phyloP scores from a whole-genome alignment of 2,888 invertebrate species.

The Blastobasis lacticolella region DNA sequence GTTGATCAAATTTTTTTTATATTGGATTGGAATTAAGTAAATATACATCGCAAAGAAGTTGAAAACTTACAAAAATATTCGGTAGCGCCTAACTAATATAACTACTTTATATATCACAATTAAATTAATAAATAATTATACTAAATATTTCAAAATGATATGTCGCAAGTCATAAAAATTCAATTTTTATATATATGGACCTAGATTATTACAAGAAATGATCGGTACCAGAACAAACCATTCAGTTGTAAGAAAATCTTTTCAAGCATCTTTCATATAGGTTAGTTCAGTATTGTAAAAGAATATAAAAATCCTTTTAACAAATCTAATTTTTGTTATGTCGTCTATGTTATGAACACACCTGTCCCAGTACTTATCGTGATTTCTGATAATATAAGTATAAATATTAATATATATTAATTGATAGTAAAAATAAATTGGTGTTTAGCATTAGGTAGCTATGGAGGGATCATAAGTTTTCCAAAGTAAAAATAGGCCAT shows the following conservation, averaged over 20 bases:
- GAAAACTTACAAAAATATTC: slow-evolving; percentile 3
- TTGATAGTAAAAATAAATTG: not conserved
- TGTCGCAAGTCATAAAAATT: slow-evolving; percentile 34
- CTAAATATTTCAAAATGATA: slow-evolving; percentile 55
- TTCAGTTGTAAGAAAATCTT: too few species aligned
- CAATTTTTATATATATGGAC: slow-evolving; percentile 6
- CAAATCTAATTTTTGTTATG: too few species aligned
- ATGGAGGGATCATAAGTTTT: slow-evolving; percentile 4
- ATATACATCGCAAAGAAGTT: not conserved
- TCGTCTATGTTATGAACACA: too few species aligned
- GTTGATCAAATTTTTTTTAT: too few species aligned
- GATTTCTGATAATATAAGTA: too few species aligned
- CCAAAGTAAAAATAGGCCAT: slow-evolving; percentile 2
- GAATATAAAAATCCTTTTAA: too few species aligned
- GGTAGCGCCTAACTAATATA: slow-evolving; percentile 14
- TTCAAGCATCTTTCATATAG: too few species aligned
- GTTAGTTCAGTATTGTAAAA: too few species aligned
- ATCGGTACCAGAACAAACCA: not conserved
- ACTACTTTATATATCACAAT: slow-evolving; percentile 28
- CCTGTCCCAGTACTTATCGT: too few species aligned
- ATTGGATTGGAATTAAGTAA: too few species aligned
- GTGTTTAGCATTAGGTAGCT: slow-evolving; percentile 2
- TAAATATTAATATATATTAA: not conserved
- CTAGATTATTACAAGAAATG: not conserved
- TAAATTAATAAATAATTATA: slow-evolving; percentile 34